These are phyloP conservation scores for Gallinago stenura DNA, from an alignment of 2,797 vertebrate species.

Conservation along the genomic window DNA sequence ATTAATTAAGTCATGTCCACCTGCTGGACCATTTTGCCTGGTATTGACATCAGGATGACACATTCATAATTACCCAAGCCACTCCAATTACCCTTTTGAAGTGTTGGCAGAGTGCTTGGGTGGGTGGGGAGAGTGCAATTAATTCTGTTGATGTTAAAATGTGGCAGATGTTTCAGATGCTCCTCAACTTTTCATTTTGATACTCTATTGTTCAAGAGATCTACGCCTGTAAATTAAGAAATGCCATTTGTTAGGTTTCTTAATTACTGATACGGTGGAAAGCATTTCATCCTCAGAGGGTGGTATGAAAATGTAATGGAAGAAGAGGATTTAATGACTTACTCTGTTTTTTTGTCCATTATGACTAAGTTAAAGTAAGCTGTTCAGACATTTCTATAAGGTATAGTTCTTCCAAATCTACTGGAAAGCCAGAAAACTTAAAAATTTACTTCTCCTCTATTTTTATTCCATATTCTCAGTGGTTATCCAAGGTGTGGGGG, in stretches of 20 bases:
- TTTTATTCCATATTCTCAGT: not conserved
- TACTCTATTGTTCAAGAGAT: not conserved
- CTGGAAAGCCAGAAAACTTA: not conserved
- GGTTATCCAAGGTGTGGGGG: not conserved
- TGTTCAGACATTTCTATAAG: not conserved
- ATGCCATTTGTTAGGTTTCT: not conserved
- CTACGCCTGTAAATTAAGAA: not conserved
- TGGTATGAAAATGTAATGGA: not conserved
- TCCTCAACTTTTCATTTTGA: not conserved
- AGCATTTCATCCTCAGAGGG: not conserved
- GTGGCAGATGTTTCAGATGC: not conserved
- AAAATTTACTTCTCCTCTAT: not conserved
- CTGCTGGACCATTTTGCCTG: not conserved
- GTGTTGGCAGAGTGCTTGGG: not conserved
- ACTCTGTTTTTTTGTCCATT: not conserved
- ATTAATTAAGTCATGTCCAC: not conserved
- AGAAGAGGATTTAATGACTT: not conserved
- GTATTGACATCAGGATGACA: not conserved
- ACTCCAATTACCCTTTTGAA: not conserved
- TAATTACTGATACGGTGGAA: not conserved
- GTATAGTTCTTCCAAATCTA: not conserved
- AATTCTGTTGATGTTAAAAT: not conserved
- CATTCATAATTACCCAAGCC: not conserved
- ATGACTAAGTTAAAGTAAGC: not conserved
- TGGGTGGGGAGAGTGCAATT: not conserved